Evolutionary conservation across 1,140 invertebrate genomes (phyloP), one percentile per base, ranked within the genome.

Genomic region (Dinoponera quadriceps): DNA sequence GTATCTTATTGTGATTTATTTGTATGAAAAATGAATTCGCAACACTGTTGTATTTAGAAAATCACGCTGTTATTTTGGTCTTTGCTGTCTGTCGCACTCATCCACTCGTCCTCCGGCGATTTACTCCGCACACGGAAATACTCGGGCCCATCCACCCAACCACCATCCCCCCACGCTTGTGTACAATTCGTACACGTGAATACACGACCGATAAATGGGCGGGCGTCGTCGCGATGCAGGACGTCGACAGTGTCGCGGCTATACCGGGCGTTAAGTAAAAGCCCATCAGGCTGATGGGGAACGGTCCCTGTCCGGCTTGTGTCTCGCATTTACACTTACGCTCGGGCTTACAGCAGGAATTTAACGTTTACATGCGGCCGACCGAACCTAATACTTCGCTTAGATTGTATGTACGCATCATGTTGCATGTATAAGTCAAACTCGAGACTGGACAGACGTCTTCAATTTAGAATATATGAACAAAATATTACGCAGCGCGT

Each of bases 221-320:
- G 25, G 48, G 20, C 38, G 57, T 82, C 33, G 48, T 74, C 27
- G 22, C 59, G 44, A 57, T 71, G 38, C 51, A 59, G 29, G 51
- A 27, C 38, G 18, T 44, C 54, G 49, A 44, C 38, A 9, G 38
- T 44, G 20, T 25, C 60, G 38, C 54, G n/a, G 57, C 16, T 20
- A 54, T 60, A 29, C 27, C 27, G 9, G 55, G 25, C 48, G 66
- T 88, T 90, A 89, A 91, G 87, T 91, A 91, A 91, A 90, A 90
- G 89, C 60, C 87, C 87, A 91, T 91, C 90, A 89, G 74, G 29
- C 84, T 90, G 90, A 91, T 88, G 89, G 84, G 84, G 14, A 84
- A 85, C 54, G 68, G 74, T 84, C 78, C 59, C 14, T 44, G 38
- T 68, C 65, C 27, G 16, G 27, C 48, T 54, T 25, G 16, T 69